These are phyloP conservation scores for Polia nebulosa DNA, from an alignment of 2,888 invertebrate genomes.

Conservation along the genomic window DNA sequence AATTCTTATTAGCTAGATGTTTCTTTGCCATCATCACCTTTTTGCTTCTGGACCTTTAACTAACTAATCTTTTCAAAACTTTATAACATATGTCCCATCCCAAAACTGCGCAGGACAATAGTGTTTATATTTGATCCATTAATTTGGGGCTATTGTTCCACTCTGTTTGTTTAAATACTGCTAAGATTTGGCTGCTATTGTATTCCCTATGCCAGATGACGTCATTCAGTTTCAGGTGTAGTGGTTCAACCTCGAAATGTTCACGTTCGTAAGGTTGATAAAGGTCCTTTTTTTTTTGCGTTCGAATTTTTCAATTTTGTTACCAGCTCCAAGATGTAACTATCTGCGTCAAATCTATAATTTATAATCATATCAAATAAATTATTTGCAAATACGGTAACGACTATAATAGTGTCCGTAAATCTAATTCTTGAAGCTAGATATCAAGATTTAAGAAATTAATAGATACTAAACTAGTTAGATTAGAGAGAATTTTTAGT, in stretches of 20 bases:
- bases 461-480: too few species aligned
- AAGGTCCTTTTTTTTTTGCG: too few species aligned
- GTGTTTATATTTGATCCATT: constrained; percentile 43
- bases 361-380: too few species aligned
- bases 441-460: too few species aligned
- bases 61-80: constrained; percentile 3
- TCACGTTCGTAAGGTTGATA: not conserved
- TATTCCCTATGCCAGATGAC: constrained; percentile 30
- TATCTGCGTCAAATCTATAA: too few species aligned
- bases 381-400: too few species aligned
- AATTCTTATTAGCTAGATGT: too few species aligned
- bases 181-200: constrained; percentile 59
- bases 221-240: constrained; percentile 38
- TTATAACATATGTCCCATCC: not conserved
- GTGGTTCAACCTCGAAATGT: not conserved
- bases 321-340: too few species aligned
- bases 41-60: not conserved
- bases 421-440: too few species aligned
- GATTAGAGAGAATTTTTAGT: too few species aligned
- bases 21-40: not conserved
- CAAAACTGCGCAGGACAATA: constrained; percentile 26
- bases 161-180: constrained; percentile 63
- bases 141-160: constrained; percentile 62
- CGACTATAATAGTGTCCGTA: too few species aligned
- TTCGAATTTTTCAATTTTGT: too few species aligned